phyloP scores from a whole-genome alignment of 2,888 invertebrate genomes.

The Xestobium rufovillosum region DNA sequence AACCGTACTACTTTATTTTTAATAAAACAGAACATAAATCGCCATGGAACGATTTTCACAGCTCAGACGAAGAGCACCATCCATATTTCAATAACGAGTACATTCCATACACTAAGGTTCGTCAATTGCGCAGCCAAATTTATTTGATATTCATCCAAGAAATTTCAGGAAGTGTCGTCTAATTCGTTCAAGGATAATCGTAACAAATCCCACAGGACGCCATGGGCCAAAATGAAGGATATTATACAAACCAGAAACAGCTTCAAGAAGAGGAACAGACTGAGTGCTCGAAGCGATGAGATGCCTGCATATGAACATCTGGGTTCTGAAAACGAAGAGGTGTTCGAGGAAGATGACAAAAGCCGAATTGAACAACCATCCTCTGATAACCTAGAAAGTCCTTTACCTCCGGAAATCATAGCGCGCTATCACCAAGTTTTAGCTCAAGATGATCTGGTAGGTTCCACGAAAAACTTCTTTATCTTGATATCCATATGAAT shows the following conservation, averaged over 20 bases:
- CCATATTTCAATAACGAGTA: conserved; percentile 28
- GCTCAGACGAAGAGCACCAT: conserved; percentile 37
- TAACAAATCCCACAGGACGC: conserved; percentile 48
- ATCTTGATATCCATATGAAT: neutral
- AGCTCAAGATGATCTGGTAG: conserved; percentile 27
- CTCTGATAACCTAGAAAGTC: conserved; percentile 19
- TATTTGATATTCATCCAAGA: too few species aligned
- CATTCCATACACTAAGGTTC: conserved; percentile 37
- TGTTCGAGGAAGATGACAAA: conserved; percentile 33
- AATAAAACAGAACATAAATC: too few species aligned
- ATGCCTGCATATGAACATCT: conserved; percentile 35
- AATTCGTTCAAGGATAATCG: too few species aligned
- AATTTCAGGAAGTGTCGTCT: too few species aligned
- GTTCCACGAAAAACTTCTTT: too few species aligned
- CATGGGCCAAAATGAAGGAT: conserved; percentile 72
- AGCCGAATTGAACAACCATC: conserved; percentile 15
- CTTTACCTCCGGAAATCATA: conserved; percentile 34
- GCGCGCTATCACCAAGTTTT: conserved; percentile 34
- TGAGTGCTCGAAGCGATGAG: conserved; percentile 38
- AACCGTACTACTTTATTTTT: too few species aligned
- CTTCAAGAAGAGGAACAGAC: conserved; percentile 49
- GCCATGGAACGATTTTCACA: conserved; percentile 31
- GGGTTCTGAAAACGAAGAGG: conserved; percentile 38
- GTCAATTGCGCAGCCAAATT: too few species aligned
- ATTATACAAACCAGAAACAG: conserved; percentile 66